These are phyloP conservation scores for Eupristina koningsbergeri DNA, from an alignment of 1,140 invertebrate species.

Conservation along the genomic window DNA sequence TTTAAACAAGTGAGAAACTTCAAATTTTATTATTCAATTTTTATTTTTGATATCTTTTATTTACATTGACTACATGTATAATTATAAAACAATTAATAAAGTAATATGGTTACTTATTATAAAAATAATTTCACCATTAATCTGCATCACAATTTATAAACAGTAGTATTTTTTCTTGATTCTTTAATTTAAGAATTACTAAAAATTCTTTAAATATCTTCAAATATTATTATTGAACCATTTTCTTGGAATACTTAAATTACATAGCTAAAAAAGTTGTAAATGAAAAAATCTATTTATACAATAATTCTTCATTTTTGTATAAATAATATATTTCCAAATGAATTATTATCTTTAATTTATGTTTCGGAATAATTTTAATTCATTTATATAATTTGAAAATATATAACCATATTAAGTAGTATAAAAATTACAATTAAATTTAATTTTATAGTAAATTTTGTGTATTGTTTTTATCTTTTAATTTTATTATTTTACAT, in stretches of 20 bases:
- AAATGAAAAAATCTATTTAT: not conserved
- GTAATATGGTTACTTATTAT: too few relatives aligned
- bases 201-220: not conserved
- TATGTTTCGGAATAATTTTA: too few relatives aligned
- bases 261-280: not conserved
- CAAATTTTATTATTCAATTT: not conserved
- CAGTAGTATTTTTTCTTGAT: not conserved
- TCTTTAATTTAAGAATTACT: not conserved
- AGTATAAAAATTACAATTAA: too few relatives aligned
- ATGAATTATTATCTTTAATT: too few relatives aligned
- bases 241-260: not conserved
- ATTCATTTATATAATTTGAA: too few relatives aligned
- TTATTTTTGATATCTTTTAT: not conserved
- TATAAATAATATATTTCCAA: too few relatives aligned
- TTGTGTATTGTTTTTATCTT: not conserved
- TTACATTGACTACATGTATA: not conserved
- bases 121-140: not conserved
- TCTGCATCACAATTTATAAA: not conserved
- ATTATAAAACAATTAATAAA: not conserved
- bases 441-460: too few relatives aligned
- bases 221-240: not conserved
- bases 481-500: not conserved
- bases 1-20: not conserved
- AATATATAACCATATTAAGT: too few relatives aligned
- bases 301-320: not conserved